Percentiles rank a stretch among this genome's conserved stretches.
Conservation (phyloP, 2,113 vertebrate genomes). For the Corynorhinus townsendii region DNA sequence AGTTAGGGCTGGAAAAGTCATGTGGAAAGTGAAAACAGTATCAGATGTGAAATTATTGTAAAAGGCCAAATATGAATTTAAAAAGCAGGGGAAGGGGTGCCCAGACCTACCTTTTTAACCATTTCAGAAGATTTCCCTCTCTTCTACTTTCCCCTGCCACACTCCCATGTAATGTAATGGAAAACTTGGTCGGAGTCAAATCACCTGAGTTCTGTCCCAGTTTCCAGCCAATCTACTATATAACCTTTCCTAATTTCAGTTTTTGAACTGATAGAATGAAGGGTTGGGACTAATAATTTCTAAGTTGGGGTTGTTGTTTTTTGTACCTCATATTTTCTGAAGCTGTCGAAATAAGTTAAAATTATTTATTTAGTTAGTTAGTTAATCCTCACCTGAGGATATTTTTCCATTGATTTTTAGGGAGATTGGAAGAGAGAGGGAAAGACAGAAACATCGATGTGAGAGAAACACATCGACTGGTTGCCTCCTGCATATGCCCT, state of each 20-base stretch:
- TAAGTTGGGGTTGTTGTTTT: not conserved
- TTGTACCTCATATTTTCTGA: not conserved
- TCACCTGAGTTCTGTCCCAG: not conserved
- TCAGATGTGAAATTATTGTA: not conserved
- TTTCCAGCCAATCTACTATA: not conserved
- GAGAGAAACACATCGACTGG: too few relatives aligned
- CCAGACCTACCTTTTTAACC: not conserved
- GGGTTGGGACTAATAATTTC: not conserved
- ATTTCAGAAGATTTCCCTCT: not conserved
- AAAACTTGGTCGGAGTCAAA: not conserved
- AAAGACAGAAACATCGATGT: too few relatives aligned
- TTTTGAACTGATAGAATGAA: constrained; percentile 14
- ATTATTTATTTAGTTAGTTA: too few relatives aligned
- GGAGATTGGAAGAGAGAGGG: too few relatives aligned
- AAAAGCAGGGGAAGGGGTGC: not conserved
- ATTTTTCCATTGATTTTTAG: too few relatives aligned
- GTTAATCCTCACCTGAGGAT: too few relatives aligned
- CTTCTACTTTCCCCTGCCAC: not conserved
- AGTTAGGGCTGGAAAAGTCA: not conserved
- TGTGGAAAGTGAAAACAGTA: not conserved
- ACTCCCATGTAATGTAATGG: not conserved
- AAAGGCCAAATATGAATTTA: not conserved
- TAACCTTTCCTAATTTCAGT: not conserved
- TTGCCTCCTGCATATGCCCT: too few relatives aligned
- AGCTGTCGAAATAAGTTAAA: not conserved